These are phyloP conservation scores for Pica pica DNA, from an alignment of 2,113 vertebrate genomes.

Conservation along the genomic window DNA sequence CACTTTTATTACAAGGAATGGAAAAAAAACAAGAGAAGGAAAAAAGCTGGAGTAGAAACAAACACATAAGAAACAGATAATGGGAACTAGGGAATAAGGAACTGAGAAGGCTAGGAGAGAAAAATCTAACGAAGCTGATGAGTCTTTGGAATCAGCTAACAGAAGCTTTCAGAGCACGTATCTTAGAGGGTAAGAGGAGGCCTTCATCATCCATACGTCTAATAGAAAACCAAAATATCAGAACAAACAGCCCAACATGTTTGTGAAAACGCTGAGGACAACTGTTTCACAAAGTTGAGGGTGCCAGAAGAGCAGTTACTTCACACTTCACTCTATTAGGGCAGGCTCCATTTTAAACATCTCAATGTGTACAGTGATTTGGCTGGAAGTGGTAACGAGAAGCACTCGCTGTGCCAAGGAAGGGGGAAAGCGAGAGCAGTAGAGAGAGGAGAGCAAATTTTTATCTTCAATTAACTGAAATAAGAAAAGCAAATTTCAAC, in stretches of 20 bases:
- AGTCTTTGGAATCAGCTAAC: not conserved
- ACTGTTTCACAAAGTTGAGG: slow-evolving; percentile 52
- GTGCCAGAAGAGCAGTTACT: slow-evolving; percentile 57
- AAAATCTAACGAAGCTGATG: not conserved
- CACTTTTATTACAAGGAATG: not conserved
- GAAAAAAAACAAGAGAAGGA: not conserved
- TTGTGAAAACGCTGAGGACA: slow-evolving; percentile 40
- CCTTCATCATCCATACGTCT: slow-evolving; percentile 3
- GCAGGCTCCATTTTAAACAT: slow-evolving; percentile 53
- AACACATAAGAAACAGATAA: not conserved
- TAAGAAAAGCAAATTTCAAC: slow-evolving; percentile 46
- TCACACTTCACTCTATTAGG: slow-evolving; percentile 52
- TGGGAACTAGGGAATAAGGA: not conserved
- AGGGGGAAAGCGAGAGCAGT: not conserved
- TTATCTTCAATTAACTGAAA: slow-evolving; percentile 50
- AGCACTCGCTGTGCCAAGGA: slow-evolving; percentile 34
- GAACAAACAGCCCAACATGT: slow-evolving; percentile 37
- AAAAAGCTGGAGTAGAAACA: not conserved
- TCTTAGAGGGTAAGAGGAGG: not conserved
- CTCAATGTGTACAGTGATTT: slow-evolving; percentile 53
- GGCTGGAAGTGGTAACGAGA: slow-evolving; percentile 58
- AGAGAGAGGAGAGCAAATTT: not conserved
- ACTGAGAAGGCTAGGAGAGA: not conserved
- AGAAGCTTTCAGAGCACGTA: slow-evolving; percentile 4
- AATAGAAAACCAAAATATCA: slow-evolving; percentile 20